A percentile compares a stretch with the other conserved stretches of the same genome.
phyloP scores from a whole-genome alignment of 2,113 vertebrate genomes.

The Baryphthengus martii region DNA sequence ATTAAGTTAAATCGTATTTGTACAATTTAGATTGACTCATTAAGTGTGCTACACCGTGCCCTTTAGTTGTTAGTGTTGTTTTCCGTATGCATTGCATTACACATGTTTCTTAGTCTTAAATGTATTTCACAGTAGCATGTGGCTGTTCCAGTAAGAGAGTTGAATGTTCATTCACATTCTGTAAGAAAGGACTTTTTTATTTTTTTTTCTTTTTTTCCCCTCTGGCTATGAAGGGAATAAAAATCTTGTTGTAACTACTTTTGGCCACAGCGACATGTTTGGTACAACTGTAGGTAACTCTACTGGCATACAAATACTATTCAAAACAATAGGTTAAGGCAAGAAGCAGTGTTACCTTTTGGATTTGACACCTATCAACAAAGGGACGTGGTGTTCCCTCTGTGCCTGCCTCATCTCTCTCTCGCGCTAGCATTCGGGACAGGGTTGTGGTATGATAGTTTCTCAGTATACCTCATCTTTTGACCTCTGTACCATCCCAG shows the following conservation, averaged over 20 bases:
- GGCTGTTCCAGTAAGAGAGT: neutral
- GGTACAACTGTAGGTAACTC: neutral
- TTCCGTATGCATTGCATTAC: neutral
- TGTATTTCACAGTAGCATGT: neutral
- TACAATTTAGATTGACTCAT: neutral
- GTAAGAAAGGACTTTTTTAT: neutral
- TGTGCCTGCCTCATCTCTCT: neutral
- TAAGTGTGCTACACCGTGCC: neutral
- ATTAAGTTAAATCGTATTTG: neutral
- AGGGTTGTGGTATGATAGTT: neutral
- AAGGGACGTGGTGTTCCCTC: neutral
- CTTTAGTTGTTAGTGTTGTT: neutral
- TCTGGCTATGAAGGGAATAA: neutral
- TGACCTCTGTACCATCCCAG: neutral
- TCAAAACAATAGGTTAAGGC: neutral
- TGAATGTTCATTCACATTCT: neutral
- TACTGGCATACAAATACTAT: neutral
- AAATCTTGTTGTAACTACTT: neutral
- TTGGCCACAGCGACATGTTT: neutral
- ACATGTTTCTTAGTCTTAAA: neutral
- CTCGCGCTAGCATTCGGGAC: neutral
- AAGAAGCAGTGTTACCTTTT: neutral
- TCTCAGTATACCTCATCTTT: neutral
- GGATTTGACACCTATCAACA: neutral
- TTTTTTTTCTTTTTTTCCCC: neutral